phyloP scores from a whole-genome alignment of 2,113 vertebrate species.

The Oostethus manadensis region DNA sequence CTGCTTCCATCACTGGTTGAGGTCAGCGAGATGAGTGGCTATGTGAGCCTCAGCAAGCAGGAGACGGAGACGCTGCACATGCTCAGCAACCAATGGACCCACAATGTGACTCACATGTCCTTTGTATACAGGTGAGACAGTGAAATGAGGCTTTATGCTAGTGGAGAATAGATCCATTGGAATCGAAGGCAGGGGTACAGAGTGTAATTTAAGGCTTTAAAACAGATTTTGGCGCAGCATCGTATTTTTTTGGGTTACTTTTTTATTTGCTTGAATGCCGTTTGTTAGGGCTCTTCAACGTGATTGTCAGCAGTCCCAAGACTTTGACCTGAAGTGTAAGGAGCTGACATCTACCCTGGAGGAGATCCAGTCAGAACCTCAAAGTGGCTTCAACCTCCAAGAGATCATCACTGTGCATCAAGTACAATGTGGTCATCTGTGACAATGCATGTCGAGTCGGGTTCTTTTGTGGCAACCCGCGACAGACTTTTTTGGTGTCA shows the following conservation, averaged over 20 bases:
- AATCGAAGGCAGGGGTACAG: too few relatives aligned
- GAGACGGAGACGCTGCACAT: slow-evolving; percentile 70
- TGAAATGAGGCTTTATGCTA: not conserved
- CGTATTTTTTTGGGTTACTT: not conserved
- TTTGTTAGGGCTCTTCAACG: slow-evolving; percentile 62
- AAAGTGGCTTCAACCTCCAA: slow-evolving; percentile 62
- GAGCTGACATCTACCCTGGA: slow-evolving; percentile 75
- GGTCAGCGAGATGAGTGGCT: slow-evolving; percentile 73
- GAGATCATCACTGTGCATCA: slow-evolving; percentile 77
- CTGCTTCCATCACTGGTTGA: slow-evolving; percentile 71
- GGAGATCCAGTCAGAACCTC: slow-evolving; percentile 64
- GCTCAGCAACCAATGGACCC: slow-evolving; percentile 73
- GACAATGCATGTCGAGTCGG: too few relatives aligned
- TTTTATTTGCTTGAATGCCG: not conserved
- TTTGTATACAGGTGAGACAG: slow-evolving; percentile 75
- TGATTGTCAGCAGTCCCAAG: slow-evolving; percentile 56
- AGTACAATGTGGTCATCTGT: slow-evolving; percentile 60
- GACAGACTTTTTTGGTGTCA: not conserved
- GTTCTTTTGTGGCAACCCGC: too few relatives aligned
- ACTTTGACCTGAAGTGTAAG: slow-evolving; percentile 75
- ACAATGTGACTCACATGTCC: slow-evolving; percentile 59
- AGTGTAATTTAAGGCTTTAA: not conserved
- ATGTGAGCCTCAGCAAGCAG: slow-evolving; percentile 58
- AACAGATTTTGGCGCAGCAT: not conserved
- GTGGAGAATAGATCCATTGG: not conserved